These are phyloP conservation scores for Clangula hyemalis DNA, from an alignment of 2,797 vertebrate genomes.

Conservation along the genomic window DNA sequence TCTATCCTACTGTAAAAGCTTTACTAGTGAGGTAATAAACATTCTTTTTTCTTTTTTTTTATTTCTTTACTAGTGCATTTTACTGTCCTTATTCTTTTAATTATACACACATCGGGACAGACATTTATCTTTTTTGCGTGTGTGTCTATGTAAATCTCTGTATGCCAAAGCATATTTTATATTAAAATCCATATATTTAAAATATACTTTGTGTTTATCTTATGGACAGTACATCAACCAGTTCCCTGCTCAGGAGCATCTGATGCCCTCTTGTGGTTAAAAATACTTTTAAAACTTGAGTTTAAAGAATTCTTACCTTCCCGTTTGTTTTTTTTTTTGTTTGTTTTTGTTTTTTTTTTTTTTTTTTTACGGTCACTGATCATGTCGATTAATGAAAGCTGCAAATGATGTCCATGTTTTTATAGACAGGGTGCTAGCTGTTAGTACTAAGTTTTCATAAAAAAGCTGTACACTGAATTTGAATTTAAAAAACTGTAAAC, in stretches of 20 bases:
- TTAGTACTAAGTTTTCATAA: constrained; percentile 78
- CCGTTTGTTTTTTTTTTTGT: constrained; percentile 28
- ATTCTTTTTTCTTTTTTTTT: constrained; percentile 35
- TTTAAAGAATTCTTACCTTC: constrained; percentile 69
- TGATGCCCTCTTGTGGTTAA: constrained; percentile 81
- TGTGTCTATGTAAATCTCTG: neutral
- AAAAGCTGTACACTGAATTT: constrained; percentile 81
- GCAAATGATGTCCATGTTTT: constrained; percentile 63
- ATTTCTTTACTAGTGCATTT: constrained; percentile 68
- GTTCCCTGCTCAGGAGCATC: constrained; percentile 71
- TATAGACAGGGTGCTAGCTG: constrained; percentile 63
- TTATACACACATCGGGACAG: constrained; percentile 60
- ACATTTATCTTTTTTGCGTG: constrained; percentile 7
- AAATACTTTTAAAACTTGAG: constrained; percentile 62
- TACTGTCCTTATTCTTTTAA: constrained; percentile 55
- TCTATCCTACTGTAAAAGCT: constrained; percentile 69
- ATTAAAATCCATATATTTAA: constrained; percentile 79
- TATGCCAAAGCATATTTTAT: constrained; percentile 45
- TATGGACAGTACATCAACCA: constrained; percentile 65
- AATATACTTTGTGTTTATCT: constrained; percentile 80
- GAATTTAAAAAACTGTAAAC: constrained; percentile 82
- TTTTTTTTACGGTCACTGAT: constrained; percentile 51
- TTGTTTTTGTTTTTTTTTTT: constrained; percentile 37
- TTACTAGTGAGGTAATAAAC: constrained; percentile 78
- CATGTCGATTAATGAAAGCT: constrained; percentile 67